Evolutionary conservation across 2,888 invertebrate genomes (phyloP).

Genomic region (Eupithecia exiguata): DNA sequence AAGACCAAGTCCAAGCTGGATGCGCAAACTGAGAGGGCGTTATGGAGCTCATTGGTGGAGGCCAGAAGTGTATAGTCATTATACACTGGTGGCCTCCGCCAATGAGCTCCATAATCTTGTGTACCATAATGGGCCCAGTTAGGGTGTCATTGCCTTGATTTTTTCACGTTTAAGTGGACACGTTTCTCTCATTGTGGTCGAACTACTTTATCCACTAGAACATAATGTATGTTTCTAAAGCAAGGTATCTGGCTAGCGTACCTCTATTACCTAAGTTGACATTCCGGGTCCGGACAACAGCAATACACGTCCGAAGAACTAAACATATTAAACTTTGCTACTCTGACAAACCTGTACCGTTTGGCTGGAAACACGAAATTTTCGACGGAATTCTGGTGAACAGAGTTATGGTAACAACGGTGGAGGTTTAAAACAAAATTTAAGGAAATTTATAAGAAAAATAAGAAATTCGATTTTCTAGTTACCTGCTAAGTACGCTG

Average conservation of each 20-base stretch:
- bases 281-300: background rate
- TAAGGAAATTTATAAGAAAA: background rate
- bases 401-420: background rate
- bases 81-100: too few relatives aligned
- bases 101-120: too few relatives aligned
- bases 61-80: too few relatives aligned
- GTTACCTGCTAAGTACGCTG: background rate
- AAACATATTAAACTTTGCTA: conserved; percentile 13
- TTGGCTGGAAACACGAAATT: conserved; percentile 7
- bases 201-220: background rate
- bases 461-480: background rate
- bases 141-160: background rate
- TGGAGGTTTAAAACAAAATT: background rate
- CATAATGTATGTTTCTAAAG: background rate
- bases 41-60: too few relatives aligned
- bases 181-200: background rate
- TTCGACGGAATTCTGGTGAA: background rate
- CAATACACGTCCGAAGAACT: conserved; percentile 7
- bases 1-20: too few relatives aligned
- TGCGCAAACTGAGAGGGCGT: too few relatives aligned
- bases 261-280: conserved; percentile 1
- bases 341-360: background rate
- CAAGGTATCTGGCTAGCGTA: background rate
- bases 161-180: background rate
- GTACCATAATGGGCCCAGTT: background rate